Evolutionary conservation across 35 echinoderm and acorn worm genomes (phyloP).

Genomic region (Strongylocentrotus purpuratus): DNA sequence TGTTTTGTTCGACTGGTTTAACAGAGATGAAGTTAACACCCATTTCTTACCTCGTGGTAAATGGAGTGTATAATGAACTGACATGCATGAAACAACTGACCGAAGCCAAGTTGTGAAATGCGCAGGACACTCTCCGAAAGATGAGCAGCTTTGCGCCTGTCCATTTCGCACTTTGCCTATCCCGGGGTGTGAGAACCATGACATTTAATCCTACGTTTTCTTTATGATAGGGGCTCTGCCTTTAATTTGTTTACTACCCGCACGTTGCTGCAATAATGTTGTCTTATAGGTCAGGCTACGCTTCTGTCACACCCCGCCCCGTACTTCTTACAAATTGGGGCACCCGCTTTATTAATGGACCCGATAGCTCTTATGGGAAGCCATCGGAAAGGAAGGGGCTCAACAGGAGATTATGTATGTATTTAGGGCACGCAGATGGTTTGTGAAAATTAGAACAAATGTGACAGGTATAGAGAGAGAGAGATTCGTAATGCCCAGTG

Average conservation of each 20-base stretch:
- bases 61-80: neutral
- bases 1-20: neutral
- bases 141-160: neutral
- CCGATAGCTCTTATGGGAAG: neutral
- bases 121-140: neutral
- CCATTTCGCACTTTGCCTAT: neutral
- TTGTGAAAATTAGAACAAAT: slow-evolving; percentile 4
- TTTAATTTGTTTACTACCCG: slow-evolving; percentile 4
- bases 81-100: neutral
- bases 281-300: slow-evolving; percentile 1
- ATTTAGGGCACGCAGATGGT: slow-evolving; percentile 25
- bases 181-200: neutral
- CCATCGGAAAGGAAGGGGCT: neutral
- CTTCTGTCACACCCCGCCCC: neutral
- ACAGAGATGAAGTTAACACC: neutral
- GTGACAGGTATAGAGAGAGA: neutral
- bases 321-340: neutral
- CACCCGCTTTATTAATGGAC: slow-evolving; percentile 36
- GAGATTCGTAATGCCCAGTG: neutral
- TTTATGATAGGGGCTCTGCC: neutral
- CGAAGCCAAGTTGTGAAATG: neutral
- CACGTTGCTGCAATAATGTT: slow-evolving; percentile 22
- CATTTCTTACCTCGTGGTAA: neutral
- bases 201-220: neutral
- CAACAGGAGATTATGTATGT: neutral